A percentile compares a stretch with the other conserved stretches of the same genome.
phyloP scores from a whole-genome alignment of 2,113 vertebrate genomes.

The Alectura lathami region DNA sequence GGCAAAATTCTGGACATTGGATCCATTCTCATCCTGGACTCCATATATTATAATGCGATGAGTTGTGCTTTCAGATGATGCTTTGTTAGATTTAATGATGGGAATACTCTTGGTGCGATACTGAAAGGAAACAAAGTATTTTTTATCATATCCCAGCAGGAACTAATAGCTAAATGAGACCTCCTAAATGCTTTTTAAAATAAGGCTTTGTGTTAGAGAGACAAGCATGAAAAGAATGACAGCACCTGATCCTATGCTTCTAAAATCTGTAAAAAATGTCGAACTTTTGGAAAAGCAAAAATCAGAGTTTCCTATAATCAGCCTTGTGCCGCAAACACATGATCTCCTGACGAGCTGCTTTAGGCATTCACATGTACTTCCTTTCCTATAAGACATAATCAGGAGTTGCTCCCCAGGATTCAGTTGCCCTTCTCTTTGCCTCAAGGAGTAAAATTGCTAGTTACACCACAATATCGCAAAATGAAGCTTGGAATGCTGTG shows the following conservation, averaged over 20 bases:
- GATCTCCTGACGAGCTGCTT: neutral
- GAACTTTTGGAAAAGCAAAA: neutral
- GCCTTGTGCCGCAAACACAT: neutral
- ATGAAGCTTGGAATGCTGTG: neutral
- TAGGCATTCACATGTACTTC: neutral
- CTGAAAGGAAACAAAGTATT: slow-evolving; percentile 66
- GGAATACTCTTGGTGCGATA: slow-evolving; percentile 91
- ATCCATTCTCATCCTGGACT: slow-evolving; percentile 92
- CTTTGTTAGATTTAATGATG: slow-evolving; percentile 82
- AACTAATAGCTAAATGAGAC: neutral
- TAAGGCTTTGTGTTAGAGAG: neutral
- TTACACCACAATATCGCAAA: neutral
- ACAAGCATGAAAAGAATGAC: neutral
- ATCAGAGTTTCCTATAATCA: neutral
- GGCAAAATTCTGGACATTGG: slow-evolving; percentile 89
- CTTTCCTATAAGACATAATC: neutral
- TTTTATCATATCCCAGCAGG: neutral
- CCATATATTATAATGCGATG: slow-evolving; percentile 86
- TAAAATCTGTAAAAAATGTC: neutral
- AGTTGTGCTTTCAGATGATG: slow-evolving; percentile 79
- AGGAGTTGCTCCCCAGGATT: neutral
- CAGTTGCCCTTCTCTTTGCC: neutral
- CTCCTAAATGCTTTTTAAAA: neutral
- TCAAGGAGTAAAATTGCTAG: neutral
- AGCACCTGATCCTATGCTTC: neutral